Conservation (phyloP, 2,888 invertebrate genomes). For the Lepetodrilus schrolli region DNA sequence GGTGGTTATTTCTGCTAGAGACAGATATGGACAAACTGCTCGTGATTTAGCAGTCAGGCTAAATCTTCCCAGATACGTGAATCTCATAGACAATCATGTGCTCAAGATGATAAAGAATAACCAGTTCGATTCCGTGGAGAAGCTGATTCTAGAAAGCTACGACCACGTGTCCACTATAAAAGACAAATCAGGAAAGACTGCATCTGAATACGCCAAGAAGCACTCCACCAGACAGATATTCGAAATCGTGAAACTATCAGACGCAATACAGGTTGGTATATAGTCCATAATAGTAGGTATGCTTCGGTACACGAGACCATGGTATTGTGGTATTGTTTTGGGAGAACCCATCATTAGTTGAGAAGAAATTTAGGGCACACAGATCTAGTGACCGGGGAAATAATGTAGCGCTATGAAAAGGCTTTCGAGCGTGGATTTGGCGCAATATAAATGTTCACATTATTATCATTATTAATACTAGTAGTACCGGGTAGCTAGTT, state of each 20-base stretch:
- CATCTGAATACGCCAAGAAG: slow-evolving; percentile 65
- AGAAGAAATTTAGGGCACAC: too few species aligned
- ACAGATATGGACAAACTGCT: slow-evolving; percentile 58
- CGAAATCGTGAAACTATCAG: slow-evolving; percentile 62
- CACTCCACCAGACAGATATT: slow-evolving; percentile 62
- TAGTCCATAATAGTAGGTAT: background rate
- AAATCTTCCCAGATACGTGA: slow-evolving; percentile 46
- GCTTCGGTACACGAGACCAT: too few species aligned
- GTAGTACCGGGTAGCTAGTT: too few species aligned
- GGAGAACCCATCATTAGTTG: too few species aligned
- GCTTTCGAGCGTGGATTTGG: too few species aligned
- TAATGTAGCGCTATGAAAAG: too few species aligned
- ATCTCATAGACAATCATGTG: slow-evolving; percentile 56
- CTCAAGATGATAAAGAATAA: slow-evolving; percentile 59
- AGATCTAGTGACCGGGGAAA: too few species aligned
- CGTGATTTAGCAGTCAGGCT: slow-evolving; percentile 55
- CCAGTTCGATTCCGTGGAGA: slow-evolving; percentile 61
- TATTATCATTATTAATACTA: too few species aligned
- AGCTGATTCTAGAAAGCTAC: slow-evolving; percentile 67
- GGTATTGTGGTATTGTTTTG: too few species aligned
- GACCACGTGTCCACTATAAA: slow-evolving; percentile 68
- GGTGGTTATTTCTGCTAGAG: slow-evolving; percentile 59
- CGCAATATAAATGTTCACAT: too few species aligned
- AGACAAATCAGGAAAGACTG: slow-evolving; percentile 50
- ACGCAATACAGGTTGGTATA: slow-evolving; percentile 65